Evolutionary conservation across 2,888 invertebrate species (phyloP).

Genomic region (Subacronicta megacephala): DNA sequence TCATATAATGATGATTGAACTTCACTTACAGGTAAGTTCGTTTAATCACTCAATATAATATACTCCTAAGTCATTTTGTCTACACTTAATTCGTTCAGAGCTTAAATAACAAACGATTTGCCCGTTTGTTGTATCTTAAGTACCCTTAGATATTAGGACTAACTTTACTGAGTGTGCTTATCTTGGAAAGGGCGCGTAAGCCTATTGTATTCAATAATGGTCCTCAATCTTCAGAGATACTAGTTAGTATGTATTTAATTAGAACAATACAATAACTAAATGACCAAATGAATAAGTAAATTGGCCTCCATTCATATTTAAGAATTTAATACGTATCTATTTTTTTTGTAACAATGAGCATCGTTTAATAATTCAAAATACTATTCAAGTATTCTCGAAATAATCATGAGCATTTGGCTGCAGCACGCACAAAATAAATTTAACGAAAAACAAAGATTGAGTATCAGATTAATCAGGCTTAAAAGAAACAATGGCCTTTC

Average conservation of each 20-base stretch:
- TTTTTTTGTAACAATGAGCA: neutral
- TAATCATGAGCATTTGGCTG: neutral
- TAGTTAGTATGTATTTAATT: constrained; percentile 7
- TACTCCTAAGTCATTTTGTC: too few species aligned
- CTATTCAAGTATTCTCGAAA: neutral
- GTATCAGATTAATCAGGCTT: constrained; percentile 2
- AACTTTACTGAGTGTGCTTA: constrained; percentile 17
- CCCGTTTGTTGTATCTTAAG: constrained; percentile 10
- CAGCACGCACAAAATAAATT: neutral
- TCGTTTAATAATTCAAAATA: neutral
- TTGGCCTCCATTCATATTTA: neutral
- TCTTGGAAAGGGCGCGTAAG: constrained; percentile 7
- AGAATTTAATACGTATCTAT: too few species aligned
- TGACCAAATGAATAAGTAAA: neutral
- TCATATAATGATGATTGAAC: too few species aligned
- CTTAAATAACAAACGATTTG: constrained; percentile 11
- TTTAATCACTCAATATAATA: too few species aligned
- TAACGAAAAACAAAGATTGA: constrained; percentile 3
- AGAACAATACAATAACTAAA: constrained; percentile 1
- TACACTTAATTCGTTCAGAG: neutral
- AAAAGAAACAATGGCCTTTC: constrained; percentile 3
- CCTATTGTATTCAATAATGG: constrained; percentile 16
- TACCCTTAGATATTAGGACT: constrained; percentile 6
- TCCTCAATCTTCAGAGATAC: constrained; percentile 9
- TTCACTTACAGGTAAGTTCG: too few species aligned